Evolutionary conservation across 2,797 vertebrate species (phyloP).

Genomic region (Poecilia wingei): DNA sequence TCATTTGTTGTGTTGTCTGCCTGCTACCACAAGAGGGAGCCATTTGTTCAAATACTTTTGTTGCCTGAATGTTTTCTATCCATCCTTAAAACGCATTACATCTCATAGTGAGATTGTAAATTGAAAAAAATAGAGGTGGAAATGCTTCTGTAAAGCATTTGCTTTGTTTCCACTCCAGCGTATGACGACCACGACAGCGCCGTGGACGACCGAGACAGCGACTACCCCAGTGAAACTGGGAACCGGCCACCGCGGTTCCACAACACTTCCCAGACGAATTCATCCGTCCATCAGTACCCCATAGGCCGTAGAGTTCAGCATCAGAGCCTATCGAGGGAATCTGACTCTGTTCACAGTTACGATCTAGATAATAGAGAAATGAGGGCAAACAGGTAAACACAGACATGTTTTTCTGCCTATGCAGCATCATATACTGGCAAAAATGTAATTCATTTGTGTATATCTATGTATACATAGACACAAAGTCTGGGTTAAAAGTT

Average conservation of each 20-base stretch:
- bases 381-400: constrained; percentile 81
- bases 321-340: constrained; percentile 77
- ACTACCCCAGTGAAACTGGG: constrained; percentile 93
- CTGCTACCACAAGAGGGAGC: constrained; percentile 56
- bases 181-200: constrained; percentile 94
- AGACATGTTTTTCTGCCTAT: not conserved
- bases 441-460: not conserved
- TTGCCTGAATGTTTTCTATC: not conserved
- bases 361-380: constrained; percentile 86
- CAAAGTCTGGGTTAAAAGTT: not conserved
- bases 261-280: constrained; percentile 89
- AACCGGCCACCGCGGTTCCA: constrained; percentile 88
- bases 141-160: constrained; percentile 13
- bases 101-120: not conserved
- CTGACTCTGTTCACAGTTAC: constrained; percentile 84
- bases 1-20: constrained; percentile 31
- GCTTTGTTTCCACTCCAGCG: constrained; percentile 74
- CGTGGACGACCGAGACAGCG: constrained; percentile 91
- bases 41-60: constrained; percentile 1
- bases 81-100: not conserved
- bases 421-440: not conserved
- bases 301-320: constrained; percentile 82
- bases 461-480: not conserved
- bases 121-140: not conserved
- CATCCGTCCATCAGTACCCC: constrained; percentile 91